phyloP scores from a whole-genome alignment of 2,888 invertebrate species.

The Phortica magna region DNA sequence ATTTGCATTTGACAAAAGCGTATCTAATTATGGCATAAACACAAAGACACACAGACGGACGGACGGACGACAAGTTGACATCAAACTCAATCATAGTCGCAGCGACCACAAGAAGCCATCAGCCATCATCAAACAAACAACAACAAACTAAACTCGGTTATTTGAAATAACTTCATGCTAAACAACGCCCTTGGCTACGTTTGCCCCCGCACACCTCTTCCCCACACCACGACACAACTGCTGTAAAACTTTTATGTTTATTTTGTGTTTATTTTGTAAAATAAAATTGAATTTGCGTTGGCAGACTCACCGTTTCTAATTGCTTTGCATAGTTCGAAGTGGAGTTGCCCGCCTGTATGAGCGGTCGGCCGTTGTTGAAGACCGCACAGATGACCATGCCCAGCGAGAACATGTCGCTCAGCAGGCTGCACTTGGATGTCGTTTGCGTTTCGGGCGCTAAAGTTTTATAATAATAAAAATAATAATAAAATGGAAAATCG shows the following conservation, averaged over 20 bases:
- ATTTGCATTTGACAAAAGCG: conserved; percentile 69
- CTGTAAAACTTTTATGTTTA: not conserved
- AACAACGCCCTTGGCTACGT: conserved; percentile 3
- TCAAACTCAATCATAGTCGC: conserved; percentile 51
- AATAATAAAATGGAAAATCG: not conserved
- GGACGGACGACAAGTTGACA: not conserved
- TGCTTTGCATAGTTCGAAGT: conserved; percentile 93
- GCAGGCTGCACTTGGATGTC: conserved; percentile 88
- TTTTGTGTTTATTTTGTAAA: conserved; percentile 25
- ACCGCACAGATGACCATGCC: conserved; percentile 96
- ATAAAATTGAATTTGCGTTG: conserved; percentile 52
- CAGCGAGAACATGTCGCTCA: conserved; percentile 97
- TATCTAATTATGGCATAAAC: conserved; percentile 62
- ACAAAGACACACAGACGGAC: conserved; percentile 59
- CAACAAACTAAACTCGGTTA: not conserved
- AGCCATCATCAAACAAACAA: conserved; percentile 55
- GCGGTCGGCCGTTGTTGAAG: conserved; percentile 92
- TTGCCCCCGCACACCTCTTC: not conserved
- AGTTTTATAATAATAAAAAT: not conserved
- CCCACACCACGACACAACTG: too few species aligned
- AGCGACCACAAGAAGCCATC: conserved; percentile 31
- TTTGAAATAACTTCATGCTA: not conserved
- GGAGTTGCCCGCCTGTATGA: conserved; percentile 95
- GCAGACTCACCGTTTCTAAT: conserved; percentile 88
- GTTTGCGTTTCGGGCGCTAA: conserved; percentile 96